phyloP scores from a whole-genome alignment of 30 jellyfish, hydroid and myxozoan species.

The Morbakka virulenta region DNA sequence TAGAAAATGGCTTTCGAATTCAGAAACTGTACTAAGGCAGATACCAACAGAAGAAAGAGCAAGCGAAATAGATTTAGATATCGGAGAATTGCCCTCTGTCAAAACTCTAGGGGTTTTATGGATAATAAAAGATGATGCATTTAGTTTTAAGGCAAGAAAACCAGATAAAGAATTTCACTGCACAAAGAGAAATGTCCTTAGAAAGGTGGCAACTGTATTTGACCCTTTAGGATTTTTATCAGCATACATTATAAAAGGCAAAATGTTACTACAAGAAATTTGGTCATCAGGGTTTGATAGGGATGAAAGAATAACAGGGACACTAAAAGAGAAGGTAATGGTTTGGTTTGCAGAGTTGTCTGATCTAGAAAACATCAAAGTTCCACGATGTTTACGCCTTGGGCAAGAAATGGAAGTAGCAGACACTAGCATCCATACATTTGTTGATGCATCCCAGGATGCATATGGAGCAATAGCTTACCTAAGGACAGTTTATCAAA shows the following conservation, averaged over 20 bases:
- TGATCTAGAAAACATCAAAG: constrained; percentile 5
- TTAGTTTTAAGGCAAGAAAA: constrained; percentile 7
- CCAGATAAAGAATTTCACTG: neutral
- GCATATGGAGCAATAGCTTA: constrained; percentile 41
- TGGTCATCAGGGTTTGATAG: constrained; percentile 30
- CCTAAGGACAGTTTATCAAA: neutral
- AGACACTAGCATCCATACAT: neutral
- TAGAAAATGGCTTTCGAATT: constrained; percentile 57
- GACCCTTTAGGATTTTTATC: constrained; percentile 55
- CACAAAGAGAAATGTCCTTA: constrained; percentile 44
- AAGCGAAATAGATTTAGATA: constrained; percentile 20
- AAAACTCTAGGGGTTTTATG: constrained; percentile 29
- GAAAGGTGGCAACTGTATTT: constrained; percentile 18
- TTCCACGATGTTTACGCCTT: constrained; percentile 29
- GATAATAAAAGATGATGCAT: constrained; percentile 16
- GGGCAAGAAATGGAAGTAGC: neutral
- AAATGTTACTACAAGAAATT: neutral
- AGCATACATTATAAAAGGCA: constrained; percentile 19
- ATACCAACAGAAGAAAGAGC: constrained; percentile 62
- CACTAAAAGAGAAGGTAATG: constrained; percentile 2
- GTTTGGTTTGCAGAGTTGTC: constrained; percentile 13
- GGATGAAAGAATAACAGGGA: constrained; percentile 37
- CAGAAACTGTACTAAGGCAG: constrained; percentile 21
- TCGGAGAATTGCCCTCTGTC: constrained; percentile 37
- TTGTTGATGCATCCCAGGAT: constrained; percentile 44